Base-by-base conservation (phyloP, 2,113 vertebrate species). In the Acanthisitta chloris region DNA sequence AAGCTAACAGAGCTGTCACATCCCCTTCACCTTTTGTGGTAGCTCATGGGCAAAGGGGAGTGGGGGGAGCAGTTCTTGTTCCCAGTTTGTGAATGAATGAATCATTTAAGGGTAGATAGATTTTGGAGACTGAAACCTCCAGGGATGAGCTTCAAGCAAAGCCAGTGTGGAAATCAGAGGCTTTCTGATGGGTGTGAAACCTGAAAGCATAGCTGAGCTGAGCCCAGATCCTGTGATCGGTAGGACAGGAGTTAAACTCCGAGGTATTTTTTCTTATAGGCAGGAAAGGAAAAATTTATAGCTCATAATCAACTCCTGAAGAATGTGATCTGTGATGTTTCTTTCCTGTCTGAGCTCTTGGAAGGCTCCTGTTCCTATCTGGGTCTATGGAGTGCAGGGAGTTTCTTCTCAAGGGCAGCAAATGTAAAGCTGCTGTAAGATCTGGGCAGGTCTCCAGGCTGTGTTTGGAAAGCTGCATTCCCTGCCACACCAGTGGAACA, bases 351-450 rank as follows among this genome's bases (percentile, higher is more conserved):
- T 88, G 93, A 95, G 71, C 66, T 96, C 61, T 71, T 79, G 42
- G 80, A 94, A 91, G 57, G 78, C 92, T 86, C 48, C 20, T 1
- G 3, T 92, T 96, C 67, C 46, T 96, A 42, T 97, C 88, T 91
- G 80, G 51, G 23, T 69, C 92, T 94, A 3, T 94, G 1, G 3
- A 79, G 90, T 88, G 90, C 10, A 23, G 69, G 69, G 87, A 94
- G 86, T 96, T 97, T 91, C 86, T 97, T 96, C 92, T 84, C 94
- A 97, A 92, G 90, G 87, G 54, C 78, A 94, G 79, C 67, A 73
- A 59, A 96, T 45, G 59, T 62, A 92, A 97, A 96, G 87, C 92
- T 93, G 43, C 92, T 92, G 43, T 81, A 94, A 86, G 65, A 66
- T 52, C n/a, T 1, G 81, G 94, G 95, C 82, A n/a, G 10, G 28